A percentile compares a stretch with the other conserved stretches of the same genome.
Conservation (phyloP, 2,888 invertebrate species). For the Uloborus plumipes region DNA sequence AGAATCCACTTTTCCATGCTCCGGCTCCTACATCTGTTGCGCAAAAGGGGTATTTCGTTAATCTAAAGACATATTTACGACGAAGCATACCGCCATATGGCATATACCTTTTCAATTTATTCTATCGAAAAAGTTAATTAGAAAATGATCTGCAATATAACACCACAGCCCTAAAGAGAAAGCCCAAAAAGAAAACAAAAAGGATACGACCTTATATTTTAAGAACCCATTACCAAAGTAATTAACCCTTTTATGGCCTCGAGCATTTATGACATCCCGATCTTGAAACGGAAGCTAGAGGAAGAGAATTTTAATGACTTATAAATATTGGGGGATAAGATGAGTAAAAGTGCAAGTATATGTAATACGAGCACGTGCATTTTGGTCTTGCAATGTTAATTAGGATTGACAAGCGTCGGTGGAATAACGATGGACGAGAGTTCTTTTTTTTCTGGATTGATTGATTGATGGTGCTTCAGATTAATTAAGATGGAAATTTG, state of each 20-base stretch:
- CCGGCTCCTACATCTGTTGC: too few relatives aligned
- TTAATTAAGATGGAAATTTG: conserved; percentile 39
- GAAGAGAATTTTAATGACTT: conserved; percentile 49
- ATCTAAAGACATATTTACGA: not conserved
- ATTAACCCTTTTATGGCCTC: conserved; percentile 52
- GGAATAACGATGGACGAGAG: conserved; percentile 1
- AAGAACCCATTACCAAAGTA: conserved; percentile 41
- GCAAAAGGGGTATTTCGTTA: not conserved
- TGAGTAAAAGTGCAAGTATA: conserved; percentile 14
- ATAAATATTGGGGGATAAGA: conserved; percentile 29
- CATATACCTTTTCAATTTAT: conserved; percentile 13
- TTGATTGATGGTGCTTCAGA: conserved; percentile 12
- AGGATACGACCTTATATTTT: not conserved
- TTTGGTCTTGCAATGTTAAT: conserved; percentile 21
- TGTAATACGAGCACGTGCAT: conserved; percentile 14
- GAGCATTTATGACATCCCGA: conserved; percentile 1
- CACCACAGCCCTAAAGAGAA: not conserved
- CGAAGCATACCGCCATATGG: conserved; percentile 30
- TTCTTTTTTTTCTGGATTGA: conserved; percentile 25
- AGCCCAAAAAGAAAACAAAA: not conserved
- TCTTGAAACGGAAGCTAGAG: conserved; percentile 40
- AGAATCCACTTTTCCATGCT: too few relatives aligned
- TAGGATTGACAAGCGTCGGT: conserved; percentile 45
- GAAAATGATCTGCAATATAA: conserved; percentile 13
- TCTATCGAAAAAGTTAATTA: conserved; percentile 42